Percentiles rank a stretch among this genome's conserved stretches.
These are phyloP conservation scores for Vespertilio murinus DNA, from an alignment of 2,797 vertebrate species.

Conservation along the genomic window DNA sequence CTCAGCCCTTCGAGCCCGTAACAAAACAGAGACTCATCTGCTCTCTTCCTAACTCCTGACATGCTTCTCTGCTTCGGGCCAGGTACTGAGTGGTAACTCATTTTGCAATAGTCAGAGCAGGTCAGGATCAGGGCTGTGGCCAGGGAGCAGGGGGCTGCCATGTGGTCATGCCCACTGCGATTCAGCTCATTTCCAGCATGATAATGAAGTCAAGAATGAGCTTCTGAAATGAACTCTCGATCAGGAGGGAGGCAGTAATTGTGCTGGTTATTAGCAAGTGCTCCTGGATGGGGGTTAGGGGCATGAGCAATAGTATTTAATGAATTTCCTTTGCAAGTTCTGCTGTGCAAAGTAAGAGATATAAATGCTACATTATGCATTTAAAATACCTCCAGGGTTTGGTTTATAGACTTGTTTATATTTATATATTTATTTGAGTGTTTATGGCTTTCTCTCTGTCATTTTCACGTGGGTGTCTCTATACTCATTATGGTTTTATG, in stretches of 20 bases:
- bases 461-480: conserved; percentile 81
- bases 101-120: neutral
- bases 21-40: neutral
- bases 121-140: neutral
- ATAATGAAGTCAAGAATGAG: conserved; percentile 69
- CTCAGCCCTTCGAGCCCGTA: neutral
- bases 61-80: neutral
- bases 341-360: conserved; percentile 78
- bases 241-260: conserved; percentile 67
- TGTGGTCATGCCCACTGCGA: neutral
- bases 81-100: neutral
- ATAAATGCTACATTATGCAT: conserved; percentile 79
- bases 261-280: conserved; percentile 77
- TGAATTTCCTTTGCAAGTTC: conserved; percentile 84
- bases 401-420: conserved; percentile 85
- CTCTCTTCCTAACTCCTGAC: neutral
- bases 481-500: conserved; percentile 83
- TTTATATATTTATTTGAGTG: conserved; percentile 85
- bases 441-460: conserved; percentile 80
- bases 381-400: conserved; percentile 82
- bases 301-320: conserved; percentile 81
- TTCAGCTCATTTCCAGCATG: conserved; percentile 35
- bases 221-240: conserved; percentile 57
- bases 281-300: conserved; percentile 78
- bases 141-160: neutral